These are phyloP conservation scores for Harpalus rufipes DNA, from an alignment of 2,888 invertebrate species.

Conservation along the genomic window DNA sequence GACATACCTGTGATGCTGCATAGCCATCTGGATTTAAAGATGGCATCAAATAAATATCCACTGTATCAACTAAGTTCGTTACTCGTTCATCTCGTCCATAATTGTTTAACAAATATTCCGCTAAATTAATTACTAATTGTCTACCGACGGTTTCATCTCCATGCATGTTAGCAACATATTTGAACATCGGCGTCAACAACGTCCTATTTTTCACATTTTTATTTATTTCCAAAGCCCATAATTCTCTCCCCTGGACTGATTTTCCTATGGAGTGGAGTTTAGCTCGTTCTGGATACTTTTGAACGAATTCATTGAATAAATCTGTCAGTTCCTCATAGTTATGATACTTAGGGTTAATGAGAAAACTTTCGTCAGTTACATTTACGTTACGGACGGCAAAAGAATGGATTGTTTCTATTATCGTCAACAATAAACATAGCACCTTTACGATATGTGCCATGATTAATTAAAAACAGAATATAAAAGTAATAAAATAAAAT, in stretches of 20 bases:
- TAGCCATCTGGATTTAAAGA: slow-evolving; percentile 99
- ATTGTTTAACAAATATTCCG: slow-evolving; percentile 89
- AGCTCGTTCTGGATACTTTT: slow-evolving; percentile 84
- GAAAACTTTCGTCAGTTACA: slow-evolving; percentile 79
- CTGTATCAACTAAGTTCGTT: slow-evolving; percentile 88
- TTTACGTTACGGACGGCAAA: slow-evolving; percentile 61
- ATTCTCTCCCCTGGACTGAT: slow-evolving; percentile 88
- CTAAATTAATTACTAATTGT: slow-evolving; percentile 89
- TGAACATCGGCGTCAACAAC: slow-evolving; percentile 91
- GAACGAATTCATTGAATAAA: slow-evolving; percentile 82
- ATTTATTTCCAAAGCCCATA: slow-evolving; percentile 90
- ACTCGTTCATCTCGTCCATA: slow-evolving; percentile 86
- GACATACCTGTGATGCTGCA: slow-evolving; percentile 86
- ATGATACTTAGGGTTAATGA: slow-evolving; percentile 82
- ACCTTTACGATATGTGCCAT: slow-evolving; percentile 26
- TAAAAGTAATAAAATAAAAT: slow-evolving; percentile 59
- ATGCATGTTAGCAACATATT: slow-evolving; percentile 98
- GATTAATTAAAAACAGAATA: slow-evolving; percentile 29
- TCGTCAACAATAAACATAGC: slow-evolving; percentile 55
- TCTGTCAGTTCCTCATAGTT: slow-evolving; percentile 85
- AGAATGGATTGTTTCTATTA: slow-evolving; percentile 49
- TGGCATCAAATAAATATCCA: slow-evolving; percentile 97
- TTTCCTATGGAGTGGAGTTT: slow-evolving; percentile 89
- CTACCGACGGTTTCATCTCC: slow-evolving; percentile 95
- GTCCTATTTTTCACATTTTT: slow-evolving; percentile 81